A percentile compares a stretch with the other conserved stretches of the same genome.
Conservation (phyloP, 2,888 invertebrate genomes). For the Stenodera caucasica region DNA sequence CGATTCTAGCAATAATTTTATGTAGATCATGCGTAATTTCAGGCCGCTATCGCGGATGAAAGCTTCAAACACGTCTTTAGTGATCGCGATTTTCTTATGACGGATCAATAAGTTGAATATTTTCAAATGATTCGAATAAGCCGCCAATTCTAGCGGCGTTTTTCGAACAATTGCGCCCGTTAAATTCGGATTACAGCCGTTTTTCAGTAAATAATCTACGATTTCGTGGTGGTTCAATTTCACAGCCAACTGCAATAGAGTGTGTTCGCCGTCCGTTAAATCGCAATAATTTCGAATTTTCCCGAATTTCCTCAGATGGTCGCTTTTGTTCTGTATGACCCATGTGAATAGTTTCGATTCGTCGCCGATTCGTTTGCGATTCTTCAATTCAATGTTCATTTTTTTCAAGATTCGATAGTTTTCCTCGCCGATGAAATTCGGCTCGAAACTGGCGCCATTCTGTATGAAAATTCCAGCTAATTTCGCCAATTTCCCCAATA, state of each 20-base stretch:
- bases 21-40: constrained; percentile 7
- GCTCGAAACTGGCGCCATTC: constrained; percentile 2
- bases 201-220: constrained; percentile 10
- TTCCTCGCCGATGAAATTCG: not conserved
- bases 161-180: not conserved
- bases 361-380: not conserved
- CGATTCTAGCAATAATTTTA: constrained; percentile 16
- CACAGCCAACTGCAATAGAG: constrained; percentile 13
- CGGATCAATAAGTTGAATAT: constrained; percentile 14
- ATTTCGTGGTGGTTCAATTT: constrained; percentile 8
- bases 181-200: constrained; percentile 13
- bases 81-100: constrained; percentile 8
- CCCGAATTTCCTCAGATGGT: not conserved
- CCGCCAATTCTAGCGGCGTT: constrained; percentile 17
- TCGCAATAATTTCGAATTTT: constrained; percentile 8
- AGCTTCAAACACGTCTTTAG: constrained; percentile 4
- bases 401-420: not conserved
- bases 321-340: constrained; percentile 3
- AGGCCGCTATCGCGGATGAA: constrained; percentile 9
- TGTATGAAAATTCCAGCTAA: not conserved
- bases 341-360: constrained; percentile 15
- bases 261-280: constrained; percentile 10
- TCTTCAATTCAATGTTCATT: constrained; percentile 7
- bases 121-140: not conserved
- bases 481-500: not conserved